Evolutionary conservation across 2,113 vertebrate species (phyloP).

Genomic region (Hippotragus niger): DNA sequence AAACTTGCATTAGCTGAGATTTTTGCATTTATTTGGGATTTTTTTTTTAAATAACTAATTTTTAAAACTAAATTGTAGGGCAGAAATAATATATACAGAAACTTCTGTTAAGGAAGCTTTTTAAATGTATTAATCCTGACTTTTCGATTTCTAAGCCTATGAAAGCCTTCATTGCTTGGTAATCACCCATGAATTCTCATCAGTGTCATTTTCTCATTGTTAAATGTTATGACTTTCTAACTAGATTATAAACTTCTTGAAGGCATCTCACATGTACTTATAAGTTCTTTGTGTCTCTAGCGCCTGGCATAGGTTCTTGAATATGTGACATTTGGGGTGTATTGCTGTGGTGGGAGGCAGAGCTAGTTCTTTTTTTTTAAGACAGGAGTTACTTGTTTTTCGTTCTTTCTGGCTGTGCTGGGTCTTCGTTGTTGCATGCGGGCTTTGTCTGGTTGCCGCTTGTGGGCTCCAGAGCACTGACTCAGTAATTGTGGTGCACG

Average conservation of each 20-base stretch:
- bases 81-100: neutral
- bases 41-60: neutral
- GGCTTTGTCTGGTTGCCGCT: neutral
- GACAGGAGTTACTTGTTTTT: neutral
- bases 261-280: neutral
- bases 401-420: no score
- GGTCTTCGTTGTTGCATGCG: fast-evolving
- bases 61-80: neutral
- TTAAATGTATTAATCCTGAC: neutral
- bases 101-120: slow-evolving; percentile 6
- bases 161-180: neutral
- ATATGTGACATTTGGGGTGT: neutral
- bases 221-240: neutral
- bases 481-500: neutral
- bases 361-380: neutral
- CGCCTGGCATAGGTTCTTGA: neutral
- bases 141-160: neutral
- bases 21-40: neutral
- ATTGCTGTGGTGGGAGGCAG: neutral
- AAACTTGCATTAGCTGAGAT: neutral
- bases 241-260: neutral
- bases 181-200: neutral
- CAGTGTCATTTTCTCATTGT: neutral
- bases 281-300: neutral
- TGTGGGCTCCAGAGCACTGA: neutral